phyloP scores from a whole-genome alignment of 2,888 invertebrate species.

The Agrilus biguttatus region DNA sequence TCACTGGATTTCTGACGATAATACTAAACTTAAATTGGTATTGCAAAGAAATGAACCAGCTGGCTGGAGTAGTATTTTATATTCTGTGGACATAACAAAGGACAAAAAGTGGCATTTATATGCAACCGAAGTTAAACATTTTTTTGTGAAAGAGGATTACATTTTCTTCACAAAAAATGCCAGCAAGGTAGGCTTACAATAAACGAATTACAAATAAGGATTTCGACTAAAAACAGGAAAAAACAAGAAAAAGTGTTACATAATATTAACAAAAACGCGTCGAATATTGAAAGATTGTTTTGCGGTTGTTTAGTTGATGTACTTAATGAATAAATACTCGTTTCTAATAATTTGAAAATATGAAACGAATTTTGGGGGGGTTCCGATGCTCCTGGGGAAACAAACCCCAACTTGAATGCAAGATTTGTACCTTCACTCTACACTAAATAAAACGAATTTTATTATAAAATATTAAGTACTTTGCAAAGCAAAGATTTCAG shows the following conservation, averaged over 20 bases:
- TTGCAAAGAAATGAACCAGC: conserved; percentile 54
- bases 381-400: too few species aligned
- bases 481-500: too few species aligned
- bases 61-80: conserved; percentile 39
- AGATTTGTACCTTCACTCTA: too few species aligned
- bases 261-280: too few species aligned
- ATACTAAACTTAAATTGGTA: conserved; percentile 35
- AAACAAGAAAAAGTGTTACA: too few species aligned
- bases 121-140: conserved; percentile 56
- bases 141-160: conserved; percentile 69
- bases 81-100: conserved; percentile 20
- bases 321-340: too few species aligned
- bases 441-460: not conserved
- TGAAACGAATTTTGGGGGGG: too few species aligned
- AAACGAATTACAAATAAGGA: too few species aligned
- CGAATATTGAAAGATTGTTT: too few species aligned
- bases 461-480: not conserved
- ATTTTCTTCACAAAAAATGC: conserved; percentile 67
- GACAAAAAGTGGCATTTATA: conserved; percentile 17
- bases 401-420: too few species aligned
- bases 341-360: too few species aligned
- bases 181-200: conserved; percentile 35
- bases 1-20: conserved; percentile 47
- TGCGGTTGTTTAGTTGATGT: conserved; percentile 16
- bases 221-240: too few species aligned